These are phyloP conservation scores for Microcebus griseorufus DNA, from an alignment of 2,113 vertebrate species.

Conservation along the genomic window DNA sequence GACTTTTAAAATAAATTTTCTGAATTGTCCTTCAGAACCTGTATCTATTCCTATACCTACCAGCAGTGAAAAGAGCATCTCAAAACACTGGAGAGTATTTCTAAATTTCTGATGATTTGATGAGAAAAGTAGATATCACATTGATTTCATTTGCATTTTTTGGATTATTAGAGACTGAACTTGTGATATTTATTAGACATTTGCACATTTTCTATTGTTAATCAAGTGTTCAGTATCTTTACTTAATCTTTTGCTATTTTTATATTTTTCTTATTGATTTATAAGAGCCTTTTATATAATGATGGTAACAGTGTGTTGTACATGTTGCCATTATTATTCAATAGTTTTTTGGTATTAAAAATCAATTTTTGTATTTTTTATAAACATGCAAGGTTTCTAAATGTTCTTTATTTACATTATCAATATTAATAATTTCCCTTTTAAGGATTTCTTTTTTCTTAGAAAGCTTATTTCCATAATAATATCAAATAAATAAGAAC, in stretches of 20 bases:
- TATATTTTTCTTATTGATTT: neutral
- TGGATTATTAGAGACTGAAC: neutral
- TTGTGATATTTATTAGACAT: neutral
- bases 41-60: neutral
- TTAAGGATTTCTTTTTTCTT: neutral
- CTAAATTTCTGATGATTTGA: neutral
- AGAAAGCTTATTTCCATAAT: neutral
- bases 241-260: conserved; percentile 7
- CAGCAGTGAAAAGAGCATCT: neutral
- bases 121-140: neutral
- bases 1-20: neutral
- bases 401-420: neutral
- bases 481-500: neutral
- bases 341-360: conserved; percentile 6
- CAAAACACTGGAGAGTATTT: neutral
- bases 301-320: neutral
- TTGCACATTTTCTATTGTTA: neutral
- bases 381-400: neutral
- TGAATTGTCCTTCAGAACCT: neutral
- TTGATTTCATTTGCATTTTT: neutral
- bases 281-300: neutral
- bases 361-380: neutral
- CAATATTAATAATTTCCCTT: neutral
- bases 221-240: neutral
- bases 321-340: neutral